phyloP scores from a whole-genome alignment of 2,888 invertebrate genomes.

The Callyntrura guangdongensis region DNA sequence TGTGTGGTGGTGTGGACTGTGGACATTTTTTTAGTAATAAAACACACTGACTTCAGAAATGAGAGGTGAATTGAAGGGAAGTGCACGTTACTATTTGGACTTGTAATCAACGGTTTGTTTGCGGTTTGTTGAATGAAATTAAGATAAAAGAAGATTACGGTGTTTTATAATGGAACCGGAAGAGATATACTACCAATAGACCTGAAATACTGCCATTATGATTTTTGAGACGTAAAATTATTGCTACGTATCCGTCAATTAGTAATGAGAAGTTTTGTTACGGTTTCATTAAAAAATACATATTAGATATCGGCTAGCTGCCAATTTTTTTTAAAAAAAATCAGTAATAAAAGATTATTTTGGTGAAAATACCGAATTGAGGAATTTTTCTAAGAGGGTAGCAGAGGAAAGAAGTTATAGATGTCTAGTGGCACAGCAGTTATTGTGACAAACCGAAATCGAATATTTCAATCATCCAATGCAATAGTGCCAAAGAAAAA shows the following conservation, averaged over 20 bases:
- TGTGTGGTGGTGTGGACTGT: neutral
- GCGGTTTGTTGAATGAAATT: neutral
- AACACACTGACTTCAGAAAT: neutral
- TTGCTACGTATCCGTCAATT: neutral
- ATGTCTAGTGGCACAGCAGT: slow-evolving; percentile 81
- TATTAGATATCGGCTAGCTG: too few relatives aligned
- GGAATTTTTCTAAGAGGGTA: neutral
- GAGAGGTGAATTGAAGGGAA: neutral
- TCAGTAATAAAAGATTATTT: neutral
- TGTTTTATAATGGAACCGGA: neutral
- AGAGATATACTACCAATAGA: neutral
- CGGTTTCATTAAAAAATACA: neutral
- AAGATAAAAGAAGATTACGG: neutral
- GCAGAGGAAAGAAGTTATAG: slow-evolving; percentile 41
- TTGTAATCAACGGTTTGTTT: neutral
- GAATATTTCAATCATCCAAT: slow-evolving; percentile 70
- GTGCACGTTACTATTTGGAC: neutral
- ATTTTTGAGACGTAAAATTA: neutral
- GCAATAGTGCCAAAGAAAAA: slow-evolving; percentile 68
- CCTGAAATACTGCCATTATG: slow-evolving; percentile 14
- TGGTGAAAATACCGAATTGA: neutral
- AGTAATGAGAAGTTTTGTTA: neutral
- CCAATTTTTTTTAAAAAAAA: neutral
- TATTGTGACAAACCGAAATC: slow-evolving; percentile 70
- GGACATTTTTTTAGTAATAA: neutral